Evolutionary conservation across 2,888 invertebrate species (phyloP).

Genomic region (Euplexia lucipara): DNA sequence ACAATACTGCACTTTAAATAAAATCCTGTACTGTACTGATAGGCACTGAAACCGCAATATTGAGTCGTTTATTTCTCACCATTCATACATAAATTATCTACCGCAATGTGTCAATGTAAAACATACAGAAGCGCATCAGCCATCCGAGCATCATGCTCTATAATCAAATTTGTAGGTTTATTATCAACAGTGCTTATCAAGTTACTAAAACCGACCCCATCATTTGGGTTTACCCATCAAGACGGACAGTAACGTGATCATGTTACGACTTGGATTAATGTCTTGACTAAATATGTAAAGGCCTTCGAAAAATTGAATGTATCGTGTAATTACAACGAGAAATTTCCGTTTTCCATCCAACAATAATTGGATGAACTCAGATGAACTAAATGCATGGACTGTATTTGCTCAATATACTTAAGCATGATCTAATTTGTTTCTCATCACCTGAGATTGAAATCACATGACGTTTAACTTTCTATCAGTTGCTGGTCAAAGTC

Average conservation of each 20-base stretch:
- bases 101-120: no score
- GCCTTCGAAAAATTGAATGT: slow-evolving; percentile 44
- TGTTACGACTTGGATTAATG: slow-evolving; percentile 52
- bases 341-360: slow-evolving; percentile 36
- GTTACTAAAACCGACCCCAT: slow-evolving; percentile 41
- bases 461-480: slow-evolving; percentile 35
- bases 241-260: slow-evolving; percentile 44
- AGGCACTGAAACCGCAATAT: neutral
- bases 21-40: neutral
- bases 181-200: slow-evolving; percentile 16
- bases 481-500: slow-evolving; percentile 36
- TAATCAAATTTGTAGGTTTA: slow-evolving; percentile 43
- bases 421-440: slow-evolving; percentile 30
- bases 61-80: neutral
- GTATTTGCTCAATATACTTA: slow-evolving; percentile 22
- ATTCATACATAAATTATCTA: slow-evolving; percentile 3
- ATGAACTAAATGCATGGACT: slow-evolving; percentile 8
- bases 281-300: slow-evolving; percentile 45
- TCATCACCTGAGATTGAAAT: slow-evolving; percentile 34
- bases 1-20: neutral
- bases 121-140: slow-evolving; percentile 12
- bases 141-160: slow-evolving; percentile 6
- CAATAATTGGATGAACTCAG: slow-evolving; percentile 21
- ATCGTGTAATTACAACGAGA: slow-evolving; percentile 35
- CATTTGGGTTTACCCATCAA: slow-evolving; percentile 39